Evolutionary conservation across 2,888 invertebrate genomes (phyloP), one percentile per base, ranked within the genome.

Genomic region (Platerodrilus igneus): DNA sequence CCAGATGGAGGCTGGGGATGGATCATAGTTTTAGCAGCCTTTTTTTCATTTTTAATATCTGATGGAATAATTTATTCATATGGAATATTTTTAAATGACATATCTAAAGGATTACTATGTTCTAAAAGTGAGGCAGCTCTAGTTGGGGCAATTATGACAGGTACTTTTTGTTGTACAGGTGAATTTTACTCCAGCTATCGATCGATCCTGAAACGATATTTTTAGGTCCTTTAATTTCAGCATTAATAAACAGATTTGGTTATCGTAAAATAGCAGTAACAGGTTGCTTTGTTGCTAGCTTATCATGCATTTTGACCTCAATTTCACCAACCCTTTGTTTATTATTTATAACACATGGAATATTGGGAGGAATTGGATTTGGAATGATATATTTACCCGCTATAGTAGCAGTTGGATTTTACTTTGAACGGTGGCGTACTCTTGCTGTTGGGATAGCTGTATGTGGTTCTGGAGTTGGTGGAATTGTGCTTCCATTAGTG

Each of bases 1-100:
- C 91, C 91, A 0, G 92, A 92, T 60, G 92, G 93, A 8, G 93
- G 93, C n/a, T 94, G 86, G 81, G 92, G 90, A 17, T 94, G 92
- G 92, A 74, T 90, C 29, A 79, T 95, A 34, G 86, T 92, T 3
- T 71, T 77, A 0, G 89, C 89, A 0, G 90, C 93, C 2, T 92
- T 95, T 70, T 74, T 88, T 68, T 87, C 87, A 69, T 92, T 93
- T 65, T 73, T 91, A 8, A 72, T 95, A 26, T 87, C 94, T n/a
- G 95, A 95, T 59, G 95, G 95, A 23, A 86, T 93, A 52, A 84
- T 90, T 34, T 90, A 89, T 70, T 83, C 86, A 23, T 87, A 87
- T 53, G 87, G 88, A 5, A 72, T 80, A 33, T 78, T 94, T 45
- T 72, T 82, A 33, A 61, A 69, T 0, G 71, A 77, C 6, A 83